Evolutionary conservation across 2,113 vertebrate species (phyloP).

Genomic region (Pseudorasbora parva): DNA sequence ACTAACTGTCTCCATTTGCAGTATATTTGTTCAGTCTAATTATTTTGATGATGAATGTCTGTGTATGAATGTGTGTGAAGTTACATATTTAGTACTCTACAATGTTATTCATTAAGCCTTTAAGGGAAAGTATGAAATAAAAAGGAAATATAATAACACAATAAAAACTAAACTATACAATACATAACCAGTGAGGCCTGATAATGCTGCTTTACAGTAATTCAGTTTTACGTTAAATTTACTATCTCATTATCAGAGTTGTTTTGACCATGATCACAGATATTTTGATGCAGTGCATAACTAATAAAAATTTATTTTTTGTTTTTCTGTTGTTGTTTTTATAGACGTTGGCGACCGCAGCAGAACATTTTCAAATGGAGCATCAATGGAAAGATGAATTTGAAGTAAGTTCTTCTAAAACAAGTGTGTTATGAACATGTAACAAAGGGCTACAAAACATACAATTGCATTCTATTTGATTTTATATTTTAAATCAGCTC

Average conservation of each 20-base stretch:
- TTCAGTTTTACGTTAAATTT: background rate
- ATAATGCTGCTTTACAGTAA: background rate
- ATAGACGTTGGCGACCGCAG: constrained; percentile 90
- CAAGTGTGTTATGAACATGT: background rate
- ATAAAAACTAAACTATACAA: background rate
- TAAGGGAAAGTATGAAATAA: background rate
- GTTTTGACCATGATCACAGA: background rate
- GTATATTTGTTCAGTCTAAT: background rate
- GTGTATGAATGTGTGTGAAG: background rate
- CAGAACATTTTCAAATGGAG: constrained; percentile 88
- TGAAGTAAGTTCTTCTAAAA: constrained; percentile 77
- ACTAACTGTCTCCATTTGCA: background rate
- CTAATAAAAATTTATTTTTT: constrained; percentile 41
- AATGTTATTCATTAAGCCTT: background rate
- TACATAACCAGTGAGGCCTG: background rate
- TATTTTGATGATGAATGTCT: background rate
- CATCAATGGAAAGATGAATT: constrained; percentile 93
- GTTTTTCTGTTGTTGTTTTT: constrained; percentile 62
- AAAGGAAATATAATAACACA: background rate
- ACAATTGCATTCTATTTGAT: background rate
- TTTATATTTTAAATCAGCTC: background rate
- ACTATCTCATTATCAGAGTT: background rate
- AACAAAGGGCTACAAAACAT: background rate
- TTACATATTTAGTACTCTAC: background rate
- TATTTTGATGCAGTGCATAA: constrained; percentile 29